These are phyloP conservation scores for Sphaerodactylus townsendi DNA, from an alignment of 2,113 vertebrate genomes.

Conservation along the genomic window DNA sequence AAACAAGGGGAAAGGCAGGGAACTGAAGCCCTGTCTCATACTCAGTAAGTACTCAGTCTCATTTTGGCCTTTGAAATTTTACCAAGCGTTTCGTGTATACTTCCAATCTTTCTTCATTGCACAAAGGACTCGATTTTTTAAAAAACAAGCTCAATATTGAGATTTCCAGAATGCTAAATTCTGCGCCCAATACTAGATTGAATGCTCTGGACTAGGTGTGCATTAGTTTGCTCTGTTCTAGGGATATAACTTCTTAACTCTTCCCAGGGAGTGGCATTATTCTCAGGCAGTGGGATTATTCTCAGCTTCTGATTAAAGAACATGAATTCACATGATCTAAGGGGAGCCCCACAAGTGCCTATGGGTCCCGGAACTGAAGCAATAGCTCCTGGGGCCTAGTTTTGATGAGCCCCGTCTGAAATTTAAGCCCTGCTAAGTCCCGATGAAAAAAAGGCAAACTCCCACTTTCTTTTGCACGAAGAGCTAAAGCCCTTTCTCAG, in stretches of 20 bases:
- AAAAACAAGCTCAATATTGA: background rate
- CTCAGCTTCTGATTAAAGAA: background rate
- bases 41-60: no score
- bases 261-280: background rate
- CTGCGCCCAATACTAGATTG: background rate
- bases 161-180: background rate
- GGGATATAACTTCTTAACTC: background rate
- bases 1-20: background rate
- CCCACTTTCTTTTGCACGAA: background rate
- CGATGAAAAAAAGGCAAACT: background rate
- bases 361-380: background rate
- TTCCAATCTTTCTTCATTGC: background rate
- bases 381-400: background rate
- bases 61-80: background rate
- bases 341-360: background rate
- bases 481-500: background rate
- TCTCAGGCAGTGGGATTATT: background rate
- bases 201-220: background rate
- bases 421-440: background rate
- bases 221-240: background rate
- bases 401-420: background rate
- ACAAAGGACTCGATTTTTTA: background rate
- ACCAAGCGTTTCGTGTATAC: background rate
- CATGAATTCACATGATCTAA: background rate
- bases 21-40: background rate